Evolutionary conservation across 2,888 invertebrate species (phyloP).

Genomic region (Drosophila setosimentum): DNA sequence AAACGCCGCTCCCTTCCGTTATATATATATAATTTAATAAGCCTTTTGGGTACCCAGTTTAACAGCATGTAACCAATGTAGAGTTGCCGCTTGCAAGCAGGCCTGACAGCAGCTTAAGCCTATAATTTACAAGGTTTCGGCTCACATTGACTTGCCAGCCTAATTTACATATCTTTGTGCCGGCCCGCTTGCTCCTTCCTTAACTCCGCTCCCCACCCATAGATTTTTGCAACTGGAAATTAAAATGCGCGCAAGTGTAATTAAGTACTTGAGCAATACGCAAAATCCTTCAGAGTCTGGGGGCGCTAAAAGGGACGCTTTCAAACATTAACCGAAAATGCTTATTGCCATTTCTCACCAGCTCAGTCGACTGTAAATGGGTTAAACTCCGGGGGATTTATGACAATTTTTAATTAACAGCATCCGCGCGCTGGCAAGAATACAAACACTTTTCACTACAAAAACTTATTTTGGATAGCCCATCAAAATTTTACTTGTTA

Average conservation of each 20-base stretch:
- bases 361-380: slow-evolving; percentile 71
- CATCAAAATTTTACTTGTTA: slow-evolving; percentile 36
- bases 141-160: slow-evolving; percentile 71
- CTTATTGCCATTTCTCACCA: slow-evolving; percentile 65
- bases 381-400: slow-evolving; percentile 74
- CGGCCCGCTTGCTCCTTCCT: neutral
- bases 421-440: slow-evolving; percentile 21
- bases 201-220: neutral
- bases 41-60: slow-evolving; percentile 37
- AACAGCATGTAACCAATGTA: slow-evolving; percentile 59
- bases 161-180: slow-evolving; percentile 60
- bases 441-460: slow-evolving; percentile 17
- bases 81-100: neutral
- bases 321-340: slow-evolving; percentile 52
- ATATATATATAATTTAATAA: slow-evolving; percentile 75
- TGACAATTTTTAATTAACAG: slow-evolving; percentile 77
- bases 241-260: slow-evolving; percentile 81
- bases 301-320: slow-evolving; percentile 16
- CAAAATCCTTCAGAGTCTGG: slow-evolving; percentile 52
- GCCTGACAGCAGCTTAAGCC: slow-evolving; percentile 65
- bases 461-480: slow-evolving; percentile 34
- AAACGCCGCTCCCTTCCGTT: slow-evolving; percentile 24
- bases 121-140: slow-evolving; percentile 78
- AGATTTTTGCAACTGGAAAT: slow-evolving; percentile 59
- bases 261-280: slow-evolving; percentile 75